Evolutionary conservation across 1,140 invertebrate genomes (phyloP).

Genomic region (Drosophila repleta): DNA sequence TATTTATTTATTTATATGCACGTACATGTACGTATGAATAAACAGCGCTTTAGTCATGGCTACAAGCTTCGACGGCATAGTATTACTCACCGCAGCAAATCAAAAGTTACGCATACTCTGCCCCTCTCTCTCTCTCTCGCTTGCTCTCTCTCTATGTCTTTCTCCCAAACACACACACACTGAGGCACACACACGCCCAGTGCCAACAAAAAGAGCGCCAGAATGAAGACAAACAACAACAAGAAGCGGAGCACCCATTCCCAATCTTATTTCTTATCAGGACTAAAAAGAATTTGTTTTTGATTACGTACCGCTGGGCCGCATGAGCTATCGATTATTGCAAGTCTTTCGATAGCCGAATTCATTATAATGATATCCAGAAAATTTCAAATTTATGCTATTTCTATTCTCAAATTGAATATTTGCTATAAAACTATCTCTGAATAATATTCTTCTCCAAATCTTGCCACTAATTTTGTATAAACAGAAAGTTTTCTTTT

Average conservation of each 20-base stretch:
- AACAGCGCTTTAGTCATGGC: conserved; percentile 55
- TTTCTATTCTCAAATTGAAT: neutral
- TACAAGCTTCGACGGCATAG: conserved; percentile 28
- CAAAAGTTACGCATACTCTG: conserved; percentile 47
- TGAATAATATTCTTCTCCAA: no score
- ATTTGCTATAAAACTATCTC: no score
- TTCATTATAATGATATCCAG: neutral
- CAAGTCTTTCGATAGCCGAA: conserved; percentile 32
- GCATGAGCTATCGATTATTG: conserved; percentile 46
- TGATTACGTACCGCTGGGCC: conserved; percentile 44
- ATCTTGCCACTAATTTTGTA: no score
- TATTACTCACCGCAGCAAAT: conserved; percentile 64
- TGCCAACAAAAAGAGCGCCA: conserved; percentile 26
- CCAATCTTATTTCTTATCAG: conserved; percentile 68
- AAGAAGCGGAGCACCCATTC: conserved; percentile 22
- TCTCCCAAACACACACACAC: conserved; percentile 10
- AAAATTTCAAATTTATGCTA: neutral
- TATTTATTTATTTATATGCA: neutral
- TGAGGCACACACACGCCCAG: conserved; percentile 26
- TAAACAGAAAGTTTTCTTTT: no score
- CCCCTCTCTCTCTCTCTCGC: neutral
- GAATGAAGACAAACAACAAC: conserved; percentile 16
- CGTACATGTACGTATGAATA: neutral
- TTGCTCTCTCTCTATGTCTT: neutral
- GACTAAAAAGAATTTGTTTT: conserved; percentile 57